A percentile compares a stretch with the other conserved stretches of the same genome.
These are phyloP conservation scores for Folsomia manolachei DNA, from an alignment of 2,888 invertebrate genomes.

Conservation along the genomic window DNA sequence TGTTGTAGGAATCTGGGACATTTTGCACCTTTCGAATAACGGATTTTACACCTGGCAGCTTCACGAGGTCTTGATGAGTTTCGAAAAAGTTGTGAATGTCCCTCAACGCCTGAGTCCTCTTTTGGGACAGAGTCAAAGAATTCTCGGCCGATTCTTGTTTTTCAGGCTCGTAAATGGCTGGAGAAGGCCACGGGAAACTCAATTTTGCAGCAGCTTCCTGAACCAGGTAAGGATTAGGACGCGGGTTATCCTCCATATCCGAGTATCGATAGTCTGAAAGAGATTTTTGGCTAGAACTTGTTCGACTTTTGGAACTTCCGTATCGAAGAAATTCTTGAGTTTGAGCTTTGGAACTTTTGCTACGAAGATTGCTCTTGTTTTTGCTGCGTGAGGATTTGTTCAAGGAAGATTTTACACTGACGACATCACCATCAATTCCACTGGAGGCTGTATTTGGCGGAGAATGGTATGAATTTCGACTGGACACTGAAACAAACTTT, in stretches of 20 bases:
- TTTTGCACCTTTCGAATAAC: background rate
- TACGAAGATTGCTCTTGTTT: background rate
- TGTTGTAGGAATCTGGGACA: background rate
- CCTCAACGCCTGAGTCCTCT: background rate
- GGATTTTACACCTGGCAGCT: background rate
- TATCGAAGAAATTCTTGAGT: too few species aligned
- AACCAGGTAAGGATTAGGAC: background rate
- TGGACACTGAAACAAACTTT: too few species aligned
- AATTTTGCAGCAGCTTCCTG: background rate
- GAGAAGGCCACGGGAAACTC: background rate
- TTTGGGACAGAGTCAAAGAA: background rate
- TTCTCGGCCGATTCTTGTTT: background rate
- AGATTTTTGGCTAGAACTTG: too few species aligned
- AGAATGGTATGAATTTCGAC: too few species aligned
- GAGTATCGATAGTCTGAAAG: too few species aligned
- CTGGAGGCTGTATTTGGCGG: background rate
- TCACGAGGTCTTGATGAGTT: background rate
- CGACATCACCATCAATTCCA: background rate
- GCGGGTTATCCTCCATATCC: background rate
- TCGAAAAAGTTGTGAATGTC: background rate
- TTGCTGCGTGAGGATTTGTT: background rate
- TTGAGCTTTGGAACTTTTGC: background rate
- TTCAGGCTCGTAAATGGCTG: background rate
- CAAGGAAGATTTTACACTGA: background rate
- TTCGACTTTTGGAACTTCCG: background rate